These are phyloP conservation scores for Littorina saxatilis DNA, from an alignment of 1,140 invertebrate genomes.

Conservation along the genomic window DNA sequence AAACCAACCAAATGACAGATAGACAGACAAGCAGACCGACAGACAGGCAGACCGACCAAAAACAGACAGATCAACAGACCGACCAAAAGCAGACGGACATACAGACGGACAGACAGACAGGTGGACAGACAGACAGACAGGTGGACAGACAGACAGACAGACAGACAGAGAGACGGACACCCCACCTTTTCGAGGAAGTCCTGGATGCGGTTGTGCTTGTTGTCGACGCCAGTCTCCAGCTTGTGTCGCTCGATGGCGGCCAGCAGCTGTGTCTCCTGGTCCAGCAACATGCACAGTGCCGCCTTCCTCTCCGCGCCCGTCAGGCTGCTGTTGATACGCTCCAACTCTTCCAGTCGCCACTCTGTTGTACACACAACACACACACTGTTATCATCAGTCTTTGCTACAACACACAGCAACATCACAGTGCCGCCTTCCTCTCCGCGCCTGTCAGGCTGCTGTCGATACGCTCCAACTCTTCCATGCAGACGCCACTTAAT, in stretches of 20 bases:
- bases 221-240: conserved; percentile 71
- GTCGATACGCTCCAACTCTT: conserved; percentile 74
- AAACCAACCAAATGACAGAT: too few relatives aligned
- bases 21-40: too few relatives aligned
- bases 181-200: conserved; percentile 73
- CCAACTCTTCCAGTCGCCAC: conserved; percentile 74
- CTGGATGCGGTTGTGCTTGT: conserved; percentile 72
- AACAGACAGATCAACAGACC: too few relatives aligned
- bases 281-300: conserved; percentile 74
- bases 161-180: too few relatives aligned
- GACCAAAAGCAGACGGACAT: too few relatives aligned
- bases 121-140: too few relatives aligned
- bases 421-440: conserved; percentile 75
- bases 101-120: too few relatives aligned
- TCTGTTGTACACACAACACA: conserved; percentile 63
- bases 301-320: conserved; percentile 75
- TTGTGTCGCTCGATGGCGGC: conserved; percentile 75
- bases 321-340: conserved; percentile 69
- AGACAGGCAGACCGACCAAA: too few relatives aligned
- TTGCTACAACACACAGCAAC: too few relatives aligned
- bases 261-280: conserved; percentile 76
- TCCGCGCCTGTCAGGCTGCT: conserved; percentile 70
- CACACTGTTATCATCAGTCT: too few relatives aligned
- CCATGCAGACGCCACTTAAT: conserved; percentile 74
- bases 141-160: too few relatives aligned